These are phyloP conservation scores for Nasonia oneida DNA, from an alignment of 2,888 invertebrate species.

Conservation along the genomic window DNA sequence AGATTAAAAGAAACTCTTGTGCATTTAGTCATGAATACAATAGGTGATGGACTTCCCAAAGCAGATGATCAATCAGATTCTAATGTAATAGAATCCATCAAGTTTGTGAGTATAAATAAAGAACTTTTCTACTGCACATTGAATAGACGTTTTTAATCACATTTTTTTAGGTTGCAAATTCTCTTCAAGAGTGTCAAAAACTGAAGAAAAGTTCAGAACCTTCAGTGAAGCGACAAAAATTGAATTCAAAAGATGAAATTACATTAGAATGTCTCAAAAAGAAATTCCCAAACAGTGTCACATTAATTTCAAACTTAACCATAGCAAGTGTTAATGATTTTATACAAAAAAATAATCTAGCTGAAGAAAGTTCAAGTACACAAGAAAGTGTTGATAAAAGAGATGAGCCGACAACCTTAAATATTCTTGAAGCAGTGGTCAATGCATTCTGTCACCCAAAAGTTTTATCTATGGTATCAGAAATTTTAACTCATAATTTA, in stretches of 20 bases:
- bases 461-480: constrained; percentile 80
- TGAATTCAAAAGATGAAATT: neutral
- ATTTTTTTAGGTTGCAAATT: constrained; percentile 68
- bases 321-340: constrained; percentile 65
- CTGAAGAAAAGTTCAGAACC: constrained; percentile 52
- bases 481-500: constrained; percentile 70
- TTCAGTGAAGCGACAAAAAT: constrained; percentile 41
- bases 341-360: constrained; percentile 66
- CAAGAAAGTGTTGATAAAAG: constrained; percentile 28
- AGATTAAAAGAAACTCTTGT: constrained; percentile 76
- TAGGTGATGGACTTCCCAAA: constrained; percentile 68
- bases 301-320: constrained; percentile 64
- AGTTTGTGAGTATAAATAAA: constrained; percentile 68
- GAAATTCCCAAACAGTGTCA: constrained; percentile 66
- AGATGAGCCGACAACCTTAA: constrained; percentile 14
- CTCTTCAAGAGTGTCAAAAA: constrained; percentile 67
- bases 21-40: constrained; percentile 71
- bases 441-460: constrained; percentile 85
- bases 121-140: constrained; percentile 65
- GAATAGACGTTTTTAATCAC: no score
- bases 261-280: constrained; percentile 29
- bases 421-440: constrained; percentile 80
- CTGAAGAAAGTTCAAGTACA: constrained; percentile 61
- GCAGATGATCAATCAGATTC: constrained; percentile 64
- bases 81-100: constrained; percentile 66